Evolutionary conservation across 2,113 vertebrate species (phyloP), one percentile per base, ranked within the genome.

Genomic region (Ursus arctos): DNA sequence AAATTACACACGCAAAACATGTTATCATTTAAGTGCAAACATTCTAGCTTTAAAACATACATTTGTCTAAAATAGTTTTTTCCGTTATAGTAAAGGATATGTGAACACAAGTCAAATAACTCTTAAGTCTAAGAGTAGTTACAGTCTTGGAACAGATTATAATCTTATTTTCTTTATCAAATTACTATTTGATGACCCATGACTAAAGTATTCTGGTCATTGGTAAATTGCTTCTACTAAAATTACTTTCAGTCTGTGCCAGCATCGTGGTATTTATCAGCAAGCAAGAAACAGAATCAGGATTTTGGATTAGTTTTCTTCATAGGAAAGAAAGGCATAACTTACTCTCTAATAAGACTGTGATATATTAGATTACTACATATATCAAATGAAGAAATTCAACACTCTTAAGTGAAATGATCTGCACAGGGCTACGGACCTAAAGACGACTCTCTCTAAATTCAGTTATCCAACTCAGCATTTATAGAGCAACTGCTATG

Each of bases 81-180:
- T 43, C 28, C 57, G 67, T 36, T 71, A 31, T 31, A 61, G 79
- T 65, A 94, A 94, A 83, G 19, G 22, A 21, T 10, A 74, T 87
- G 19, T 47, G 63, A 95, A 94, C 88, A 91, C 92, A 93, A 67
- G 31, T 86, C 87, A 97, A 95, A 79, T 80, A 80, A 69, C 47
- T 53, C 81, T 49, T n/a, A 91, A 87, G 43, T 91, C 65, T 80
- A 91, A 93, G 33, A 93, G 31, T 49, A 96, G 33, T 65, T 93
- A 16, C 31, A 57, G 74, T 57, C 74, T 98, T 83, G 96, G 80
- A 97, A 97, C 95, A 95, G 71, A 98, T 96, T 94, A 95, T 84
- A 98, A 98, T 71, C 61, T 97, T 95, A 97, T 97, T 98, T 98
- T 96, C 82, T 91, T 94, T 97, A 98, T 96, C 91, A 98, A 98